phyloP scores from a whole-genome alignment of 2,113 vertebrate genomes.

The Sturnira hondurensis region DNA sequence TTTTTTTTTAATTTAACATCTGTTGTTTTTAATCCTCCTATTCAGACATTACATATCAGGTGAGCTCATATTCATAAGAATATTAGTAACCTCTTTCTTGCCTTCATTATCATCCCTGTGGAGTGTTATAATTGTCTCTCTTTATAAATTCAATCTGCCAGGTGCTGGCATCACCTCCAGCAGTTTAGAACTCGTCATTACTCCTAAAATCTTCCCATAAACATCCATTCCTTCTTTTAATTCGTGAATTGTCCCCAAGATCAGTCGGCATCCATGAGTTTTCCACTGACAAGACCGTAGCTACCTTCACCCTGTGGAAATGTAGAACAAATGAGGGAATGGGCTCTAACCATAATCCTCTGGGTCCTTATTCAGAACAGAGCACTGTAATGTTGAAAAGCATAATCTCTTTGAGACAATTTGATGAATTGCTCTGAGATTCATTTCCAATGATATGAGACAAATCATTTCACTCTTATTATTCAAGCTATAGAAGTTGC shows the following conservation, averaged over 20 bases:
- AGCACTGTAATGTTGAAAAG: background rate
- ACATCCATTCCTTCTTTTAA: background rate
- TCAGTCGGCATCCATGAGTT: background rate
- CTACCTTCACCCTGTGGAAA: background rate
- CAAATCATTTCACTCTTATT: background rate
- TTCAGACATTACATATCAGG: slow-evolving; percentile 21
- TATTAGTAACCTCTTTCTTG: background rate
- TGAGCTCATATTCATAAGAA: slow-evolving; percentile 3
- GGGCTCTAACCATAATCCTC: background rate
- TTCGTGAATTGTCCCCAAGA: background rate
- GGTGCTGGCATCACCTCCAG: background rate
- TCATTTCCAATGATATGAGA: background rate
- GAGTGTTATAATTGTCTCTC: slow-evolving; percentile 59
- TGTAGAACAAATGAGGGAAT: background rate
- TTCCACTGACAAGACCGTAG: background rate
- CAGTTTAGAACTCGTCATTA: background rate
- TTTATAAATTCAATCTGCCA: slow-evolving; percentile 47
- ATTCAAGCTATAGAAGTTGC: background rate
- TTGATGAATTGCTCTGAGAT: background rate
- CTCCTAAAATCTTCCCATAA: background rate
- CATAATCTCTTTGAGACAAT: background rate
- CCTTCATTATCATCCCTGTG: slow-evolving; percentile 54
- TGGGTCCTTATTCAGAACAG: background rate
- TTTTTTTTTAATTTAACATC: slow-evolving; percentile 27
- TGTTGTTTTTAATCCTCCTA: background rate